Evolutionary conservation across 2,888 invertebrate genomes (phyloP), one percentile per base, ranked within the genome.

Genomic region (Heteromurus nitidus): DNA sequence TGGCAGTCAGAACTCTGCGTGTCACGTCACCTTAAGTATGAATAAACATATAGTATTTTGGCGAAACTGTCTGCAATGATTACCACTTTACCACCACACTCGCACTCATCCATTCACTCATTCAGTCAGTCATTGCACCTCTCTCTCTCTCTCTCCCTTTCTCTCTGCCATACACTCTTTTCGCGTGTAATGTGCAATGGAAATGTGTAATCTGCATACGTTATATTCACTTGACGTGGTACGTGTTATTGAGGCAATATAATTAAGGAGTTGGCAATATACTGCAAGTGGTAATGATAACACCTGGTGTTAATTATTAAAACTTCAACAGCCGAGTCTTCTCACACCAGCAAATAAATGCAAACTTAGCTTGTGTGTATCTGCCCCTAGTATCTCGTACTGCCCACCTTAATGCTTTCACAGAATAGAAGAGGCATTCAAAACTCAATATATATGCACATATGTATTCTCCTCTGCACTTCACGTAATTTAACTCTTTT

Each of bases 251-350:
- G 70, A 1, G 30, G 44, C 22, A 62, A 50, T 68, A 30, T 72
- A 72, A 72, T 72, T 72, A 72, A 72, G 72, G n/a, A 62, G 62
- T 58, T 62, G 28, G 72, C 55, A n/a, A 70, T 47, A 20, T 62
- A 44, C 47, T 28, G 62, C 72, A 72, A 72, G 60, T 72, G 60
- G 62, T 70, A 70, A 70, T 55, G 47, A 60, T 72, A 72, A 72
- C 70, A 70, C 70, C 58, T 72, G 60, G 72, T 72, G 44, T 72
- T 72, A 72, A 72, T 72, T 72, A 72, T 72, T 72, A 72, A 72
- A 53, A 13, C 20, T 44, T 62, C 28, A 28, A 18, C 44, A 55
- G 44, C 44, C 72, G 28, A 60, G 53, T 24, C 58, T 26, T 36
- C 55, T 55, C 42, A 70, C 70, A 70, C 55, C 55, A n/a, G n/a